These are phyloP conservation scores for Syndactyla subalaris DNA, from an alignment of 2,797 vertebrate genomes.

Conservation along the genomic window DNA sequence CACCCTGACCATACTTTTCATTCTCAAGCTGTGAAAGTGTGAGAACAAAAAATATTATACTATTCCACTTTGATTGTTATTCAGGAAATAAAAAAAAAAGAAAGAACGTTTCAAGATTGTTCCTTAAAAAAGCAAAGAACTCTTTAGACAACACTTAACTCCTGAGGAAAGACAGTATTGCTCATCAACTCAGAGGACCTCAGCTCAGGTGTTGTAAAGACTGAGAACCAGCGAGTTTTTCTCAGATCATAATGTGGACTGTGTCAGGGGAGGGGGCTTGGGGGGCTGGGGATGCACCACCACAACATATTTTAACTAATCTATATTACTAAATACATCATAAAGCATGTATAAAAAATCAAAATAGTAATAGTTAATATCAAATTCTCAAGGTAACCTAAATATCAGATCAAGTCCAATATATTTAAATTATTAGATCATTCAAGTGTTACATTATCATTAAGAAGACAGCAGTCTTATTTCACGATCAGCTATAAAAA, in stretches of 20 bases:
- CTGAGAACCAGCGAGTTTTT: background rate
- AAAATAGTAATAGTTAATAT: background rate
- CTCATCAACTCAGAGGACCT: background rate
- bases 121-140: background rate
- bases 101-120: background rate
- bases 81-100: background rate
- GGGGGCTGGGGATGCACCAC: too few relatives aligned
- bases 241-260: background rate
- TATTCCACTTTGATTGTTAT: background rate
- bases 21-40: background rate
- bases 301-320: background rate
- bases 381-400: background rate
- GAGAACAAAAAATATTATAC: background rate
- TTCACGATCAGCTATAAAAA: slow-evolving; percentile 8
- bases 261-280: background rate
- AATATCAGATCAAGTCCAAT: background rate
- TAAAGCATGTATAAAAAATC: background rate
- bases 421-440: slow-evolving; percentile 5
- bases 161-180: background rate
- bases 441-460: background rate
- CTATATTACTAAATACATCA: background rate
- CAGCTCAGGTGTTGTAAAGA: background rate
- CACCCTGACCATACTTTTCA: background rate
- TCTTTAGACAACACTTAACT: background rate
- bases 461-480: background rate